These are phyloP conservation scores for Lepidurus apus DNA, from an alignment of 1,140 invertebrate genomes.

Conservation along the genomic window DNA sequence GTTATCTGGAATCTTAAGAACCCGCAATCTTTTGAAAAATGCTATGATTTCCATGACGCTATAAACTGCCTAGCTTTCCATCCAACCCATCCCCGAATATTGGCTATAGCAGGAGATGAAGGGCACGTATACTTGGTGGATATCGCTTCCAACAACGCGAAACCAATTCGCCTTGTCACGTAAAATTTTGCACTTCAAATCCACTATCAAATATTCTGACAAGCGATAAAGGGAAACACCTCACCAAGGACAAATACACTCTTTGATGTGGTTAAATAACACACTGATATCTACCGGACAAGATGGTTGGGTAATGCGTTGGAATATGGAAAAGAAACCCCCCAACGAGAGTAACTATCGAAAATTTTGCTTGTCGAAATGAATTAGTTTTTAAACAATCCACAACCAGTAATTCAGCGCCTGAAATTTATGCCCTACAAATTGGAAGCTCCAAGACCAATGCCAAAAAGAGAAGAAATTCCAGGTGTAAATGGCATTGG, in stretches of 20 bases:
- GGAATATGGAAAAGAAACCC: not conserved
- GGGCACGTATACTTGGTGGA: not conserved
- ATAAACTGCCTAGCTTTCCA: not conserved
- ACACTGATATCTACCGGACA: not conserved
- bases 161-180: slow-evolving; percentile 18
- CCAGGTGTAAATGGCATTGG: not conserved
- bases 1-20: not conserved
- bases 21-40: not conserved
- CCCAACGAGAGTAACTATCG: not conserved
- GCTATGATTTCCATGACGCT: not conserved
- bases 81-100: not conserved
- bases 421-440: not conserved
- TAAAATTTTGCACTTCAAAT: not conserved
- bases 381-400: not conserved
- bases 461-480: not conserved
- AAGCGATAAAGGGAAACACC: not conserved
- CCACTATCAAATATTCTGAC: not conserved
- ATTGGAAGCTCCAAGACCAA: not conserved
- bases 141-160: not conserved
- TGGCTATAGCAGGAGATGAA: not conserved
- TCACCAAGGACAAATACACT: not conserved
- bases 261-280: not conserved
- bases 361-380: not conserved
- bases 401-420: not conserved
- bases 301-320: not conserved